Base-by-base conservation (phyloP, 2,113 vertebrate genomes). In the Morphnarchus princeps region DNA sequence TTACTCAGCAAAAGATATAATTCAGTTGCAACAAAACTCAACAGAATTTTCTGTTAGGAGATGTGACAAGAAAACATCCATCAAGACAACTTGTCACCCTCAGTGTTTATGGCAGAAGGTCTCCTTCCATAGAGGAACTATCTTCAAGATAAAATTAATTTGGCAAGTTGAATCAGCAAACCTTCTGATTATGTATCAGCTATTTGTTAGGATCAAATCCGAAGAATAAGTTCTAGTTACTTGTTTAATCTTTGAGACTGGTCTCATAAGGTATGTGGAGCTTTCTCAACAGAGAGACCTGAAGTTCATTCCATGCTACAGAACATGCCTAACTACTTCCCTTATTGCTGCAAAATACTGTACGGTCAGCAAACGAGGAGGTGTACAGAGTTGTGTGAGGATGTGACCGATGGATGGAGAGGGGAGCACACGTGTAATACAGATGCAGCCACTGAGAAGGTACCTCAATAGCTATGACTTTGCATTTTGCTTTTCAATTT, bases 261-360 rank as follows among this genome's bases (percentile, higher is more conserved):
- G 10, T 43, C 17, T n/a, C 2, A 3, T 16, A 62, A 62, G 42
- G 16, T 32, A 9, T 0, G 0, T 38, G 55, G 22, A 80, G 19
- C 31, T 87, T 67, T 87, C 47, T 72, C 38, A 69, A 16, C 20
- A 36, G 36, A 66, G 72, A 21, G 29, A 25, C 29, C 52, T 38
- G 79, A 40, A 54, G 42, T 21, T 79, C 45, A 13, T 25, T 49
- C 42, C 24, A 5, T 7, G 18, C 18, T 34, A 11, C 28, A 50
- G 74, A 55, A 31, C 26, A 4, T 13, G 28, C 25, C 13, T 28
- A 4, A 32, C 20, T 52, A 4, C n/a, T 57, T n/a, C 16, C 11
- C 38, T 49, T 52, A 12, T 6, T 1, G 4, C 50, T 43, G 70
- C 16, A 20, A 20, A 43, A 17, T 21, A 1, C 1, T 5, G 0